Evolutionary conservation across 2,888 invertebrate genomes (phyloP).

Genomic region (Euspilapteryx auroguttella): DNA sequence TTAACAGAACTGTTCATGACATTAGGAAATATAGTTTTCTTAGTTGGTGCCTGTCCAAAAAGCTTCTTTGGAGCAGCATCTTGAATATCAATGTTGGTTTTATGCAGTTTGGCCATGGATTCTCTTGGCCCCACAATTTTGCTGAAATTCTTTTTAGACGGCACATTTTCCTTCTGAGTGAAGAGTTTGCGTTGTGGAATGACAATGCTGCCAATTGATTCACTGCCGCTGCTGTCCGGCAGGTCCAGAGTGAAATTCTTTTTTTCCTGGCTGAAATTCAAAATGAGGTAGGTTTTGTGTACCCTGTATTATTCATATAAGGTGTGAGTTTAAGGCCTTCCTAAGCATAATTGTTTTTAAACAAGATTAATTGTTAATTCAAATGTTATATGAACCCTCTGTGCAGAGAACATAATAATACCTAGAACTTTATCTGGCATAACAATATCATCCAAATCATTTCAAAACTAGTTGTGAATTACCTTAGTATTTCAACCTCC

Average conservation of each 20-base stretch:
- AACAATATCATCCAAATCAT: too few species aligned
- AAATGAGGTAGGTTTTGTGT: too few species aligned
- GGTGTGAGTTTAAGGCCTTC: too few species aligned
- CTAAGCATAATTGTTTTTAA: too few species aligned
- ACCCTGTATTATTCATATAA: too few species aligned
- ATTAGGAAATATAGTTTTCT: not conserved
- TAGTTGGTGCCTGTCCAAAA: not conserved
- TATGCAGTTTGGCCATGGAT: constrained; percentile 19
- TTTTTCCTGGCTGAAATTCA: constrained; percentile 28
- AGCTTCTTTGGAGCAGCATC: constrained; percentile 11
- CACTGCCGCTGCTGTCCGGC: constrained; percentile 40
- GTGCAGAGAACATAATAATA: too few species aligned
- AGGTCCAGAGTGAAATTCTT: constrained; percentile 23
- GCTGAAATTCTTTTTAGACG: constrained; percentile 18
- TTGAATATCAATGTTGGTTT: constrained; percentile 16
- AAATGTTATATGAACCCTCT: too few species aligned
- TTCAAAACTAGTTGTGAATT: too few species aligned
- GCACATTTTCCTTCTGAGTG: constrained; percentile 23
- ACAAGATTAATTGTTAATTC: too few species aligned
- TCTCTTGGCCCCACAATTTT: constrained; percentile 21
- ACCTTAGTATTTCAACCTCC: not conserved
- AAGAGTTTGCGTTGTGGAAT: constrained; percentile 36
- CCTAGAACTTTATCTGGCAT: too few species aligned
- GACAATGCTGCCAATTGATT: constrained; percentile 40
- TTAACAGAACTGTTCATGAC: not conserved